These are phyloP conservation scores for Trichosurus vulpecula DNA, from an alignment of 2,797 vertebrate species.

Conservation along the genomic window DNA sequence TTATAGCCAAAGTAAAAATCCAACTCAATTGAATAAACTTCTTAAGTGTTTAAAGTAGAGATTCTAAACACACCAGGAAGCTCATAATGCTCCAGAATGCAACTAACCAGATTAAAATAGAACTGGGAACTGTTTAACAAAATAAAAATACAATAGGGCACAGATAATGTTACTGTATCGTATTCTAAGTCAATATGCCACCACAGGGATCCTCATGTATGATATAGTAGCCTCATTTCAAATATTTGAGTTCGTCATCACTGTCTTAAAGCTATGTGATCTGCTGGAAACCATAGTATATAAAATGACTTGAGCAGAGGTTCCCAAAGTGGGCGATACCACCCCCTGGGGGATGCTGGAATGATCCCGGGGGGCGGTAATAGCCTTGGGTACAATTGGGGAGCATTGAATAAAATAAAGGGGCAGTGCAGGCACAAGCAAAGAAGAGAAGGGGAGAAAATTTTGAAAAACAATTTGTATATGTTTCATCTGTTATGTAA, in stretches of 20 bases:
- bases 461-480: too few relatives aligned
- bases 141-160: background rate
- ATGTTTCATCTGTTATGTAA: too few relatives aligned
- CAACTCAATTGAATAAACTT: background rate
- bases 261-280: background rate
- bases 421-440: too few relatives aligned
- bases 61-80: background rate
- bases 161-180: background rate
- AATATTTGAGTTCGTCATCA: background rate
- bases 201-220: background rate
- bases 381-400: too few relatives aligned
- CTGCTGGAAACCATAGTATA: background rate
- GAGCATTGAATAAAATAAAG: too few relatives aligned
- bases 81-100: background rate
- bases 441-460: too few relatives aligned
- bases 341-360: too few relatives aligned
- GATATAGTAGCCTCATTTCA: background rate
- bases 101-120: background rate
- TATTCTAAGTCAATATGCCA: background rate
- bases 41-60: background rate
- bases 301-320: background rate
- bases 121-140: background rate
- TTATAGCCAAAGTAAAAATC: background rate
- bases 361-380: too few relatives aligned
- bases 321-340: too few relatives aligned